Evolutionary conservation across 2,113 vertebrate genomes (phyloP).

Genomic region (Montifringilla adamsi): DNA sequence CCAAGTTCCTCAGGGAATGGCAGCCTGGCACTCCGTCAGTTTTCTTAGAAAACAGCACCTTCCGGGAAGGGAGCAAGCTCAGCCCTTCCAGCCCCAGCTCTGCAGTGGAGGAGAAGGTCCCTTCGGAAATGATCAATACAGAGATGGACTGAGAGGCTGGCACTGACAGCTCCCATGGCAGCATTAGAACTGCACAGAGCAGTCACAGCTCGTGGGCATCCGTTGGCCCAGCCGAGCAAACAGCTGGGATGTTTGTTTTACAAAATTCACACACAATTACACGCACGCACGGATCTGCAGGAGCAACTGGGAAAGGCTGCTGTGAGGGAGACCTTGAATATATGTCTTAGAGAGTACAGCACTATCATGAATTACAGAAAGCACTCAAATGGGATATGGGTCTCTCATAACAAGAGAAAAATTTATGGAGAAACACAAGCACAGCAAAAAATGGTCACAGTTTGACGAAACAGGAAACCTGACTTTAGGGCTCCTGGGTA

Average conservation of each 20-base stretch:
- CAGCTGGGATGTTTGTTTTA: background rate
- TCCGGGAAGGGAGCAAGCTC: background rate
- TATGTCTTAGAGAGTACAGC: rapidly evolving
- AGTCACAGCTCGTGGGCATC: background rate
- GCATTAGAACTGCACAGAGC: rapidly evolving
- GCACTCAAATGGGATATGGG: background rate
- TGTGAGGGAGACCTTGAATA: background rate
- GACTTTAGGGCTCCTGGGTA: background rate
- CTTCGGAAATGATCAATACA: background rate
- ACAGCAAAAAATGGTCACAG: background rate
- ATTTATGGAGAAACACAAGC: background rate
- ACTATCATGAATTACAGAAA: background rate
- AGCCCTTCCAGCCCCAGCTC: background rate
- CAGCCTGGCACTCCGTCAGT: background rate
- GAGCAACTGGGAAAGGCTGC: background rate
- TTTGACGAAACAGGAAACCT: background rate
- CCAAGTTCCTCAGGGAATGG: background rate
- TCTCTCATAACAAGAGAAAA: background rate
- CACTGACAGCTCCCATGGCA: background rate
- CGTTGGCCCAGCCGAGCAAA: background rate
- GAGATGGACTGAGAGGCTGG: background rate
- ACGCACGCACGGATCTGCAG: background rate
- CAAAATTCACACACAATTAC: background rate
- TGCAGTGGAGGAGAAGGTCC: background rate
- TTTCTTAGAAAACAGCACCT: conserved; percentile 1